phyloP scores from a whole-genome alignment of 2,113 vertebrate genomes.

The Myrmophylax atrothorax region DNA sequence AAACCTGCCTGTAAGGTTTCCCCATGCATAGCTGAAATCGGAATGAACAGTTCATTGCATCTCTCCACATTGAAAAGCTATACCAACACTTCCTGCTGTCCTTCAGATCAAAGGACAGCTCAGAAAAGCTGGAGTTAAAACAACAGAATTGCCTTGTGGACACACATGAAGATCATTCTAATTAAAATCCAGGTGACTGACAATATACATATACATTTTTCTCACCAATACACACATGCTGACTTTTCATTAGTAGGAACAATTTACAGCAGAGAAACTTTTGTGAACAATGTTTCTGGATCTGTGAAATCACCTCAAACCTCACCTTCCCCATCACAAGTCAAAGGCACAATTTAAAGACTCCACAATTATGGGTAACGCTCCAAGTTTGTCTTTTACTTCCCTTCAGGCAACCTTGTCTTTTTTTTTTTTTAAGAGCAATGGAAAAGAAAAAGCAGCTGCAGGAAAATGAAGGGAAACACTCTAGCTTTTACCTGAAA shows the following conservation, averaged over 20 bases:
- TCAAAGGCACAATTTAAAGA: not conserved
- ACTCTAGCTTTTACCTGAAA: not conserved
- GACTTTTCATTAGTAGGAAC: not conserved
- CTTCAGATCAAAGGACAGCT: not conserved
- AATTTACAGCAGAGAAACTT: not conserved
- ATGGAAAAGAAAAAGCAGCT: not conserved
- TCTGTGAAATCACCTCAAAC: not conserved
- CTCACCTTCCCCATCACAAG: not conserved
- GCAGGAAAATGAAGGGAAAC: not conserved
- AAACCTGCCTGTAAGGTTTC: not conserved
- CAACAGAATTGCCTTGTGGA: not conserved
- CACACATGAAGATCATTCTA: not conserved
- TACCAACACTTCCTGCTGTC: not conserved
- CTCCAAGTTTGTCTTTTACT: not conserved
- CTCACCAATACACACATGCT: not conserved
- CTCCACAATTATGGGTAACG: not conserved
- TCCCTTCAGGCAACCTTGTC: not conserved
- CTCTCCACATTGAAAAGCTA: not conserved
- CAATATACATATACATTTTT: not conserved
- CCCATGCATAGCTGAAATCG: not conserved
- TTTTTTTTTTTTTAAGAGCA: not conserved
- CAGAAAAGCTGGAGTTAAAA: not conserved
- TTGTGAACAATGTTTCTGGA: not conserved
- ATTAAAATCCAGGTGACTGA: not conserved
- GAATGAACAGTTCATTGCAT: not conserved